Conservation (phyloP, 2,888 invertebrate species). For the Caenorhabditis angaria region DNA sequence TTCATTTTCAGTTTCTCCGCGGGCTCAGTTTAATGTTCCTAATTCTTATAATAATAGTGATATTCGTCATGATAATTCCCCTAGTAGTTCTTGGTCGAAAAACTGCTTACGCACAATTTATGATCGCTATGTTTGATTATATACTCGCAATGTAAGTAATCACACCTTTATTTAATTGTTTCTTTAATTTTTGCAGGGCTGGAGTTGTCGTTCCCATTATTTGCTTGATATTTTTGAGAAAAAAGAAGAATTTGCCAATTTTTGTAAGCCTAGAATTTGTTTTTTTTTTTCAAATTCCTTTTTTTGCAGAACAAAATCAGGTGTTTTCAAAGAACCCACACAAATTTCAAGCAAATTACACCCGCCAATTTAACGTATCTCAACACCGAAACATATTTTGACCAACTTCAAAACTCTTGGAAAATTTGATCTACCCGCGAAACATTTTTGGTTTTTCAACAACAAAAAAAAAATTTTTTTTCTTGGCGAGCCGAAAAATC, state of each 20-base stretch:
- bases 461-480: not conserved
- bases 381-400: not conserved
- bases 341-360: too few species aligned
- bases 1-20: not conserved
- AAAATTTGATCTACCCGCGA: not conserved
- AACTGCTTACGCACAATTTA: not conserved
- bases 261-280: too few species aligned
- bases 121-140: not conserved
- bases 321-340: not conserved
- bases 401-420: not conserved
- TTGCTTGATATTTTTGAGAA: not conserved
- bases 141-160: not conserved
- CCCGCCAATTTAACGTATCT: not conserved
- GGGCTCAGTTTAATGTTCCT: too few species aligned
- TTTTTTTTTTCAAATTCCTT: not conserved
- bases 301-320: not conserved
- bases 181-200: not conserved
- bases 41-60: not conserved
- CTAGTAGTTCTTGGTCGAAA: not conserved
- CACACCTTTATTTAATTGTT: not conserved
- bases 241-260: not conserved
- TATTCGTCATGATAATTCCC: not conserved
- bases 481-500: too few species aligned
- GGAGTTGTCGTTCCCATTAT: not conserved
- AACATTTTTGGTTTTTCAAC: too few species aligned